phyloP scores from a whole-genome alignment of 2,113 vertebrate genomes.

The Platycercus adscitus region DNA sequence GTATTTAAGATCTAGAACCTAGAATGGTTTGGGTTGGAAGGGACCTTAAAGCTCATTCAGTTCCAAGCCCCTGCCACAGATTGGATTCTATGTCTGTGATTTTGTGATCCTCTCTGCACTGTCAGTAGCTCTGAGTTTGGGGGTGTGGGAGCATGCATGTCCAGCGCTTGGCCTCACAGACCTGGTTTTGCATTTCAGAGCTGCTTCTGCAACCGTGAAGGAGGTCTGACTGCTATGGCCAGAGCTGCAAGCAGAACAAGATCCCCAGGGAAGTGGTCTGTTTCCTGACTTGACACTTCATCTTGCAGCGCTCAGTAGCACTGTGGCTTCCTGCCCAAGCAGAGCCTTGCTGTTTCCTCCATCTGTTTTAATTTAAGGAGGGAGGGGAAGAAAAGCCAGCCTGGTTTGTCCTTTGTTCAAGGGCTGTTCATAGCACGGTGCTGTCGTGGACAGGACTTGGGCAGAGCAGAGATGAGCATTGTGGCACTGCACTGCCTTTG shows the following conservation, averaged over 20 bases:
- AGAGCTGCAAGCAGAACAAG: accelerated
- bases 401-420: not conserved
- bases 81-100: not conserved
- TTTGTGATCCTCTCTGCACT: not conserved
- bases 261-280: accelerated
- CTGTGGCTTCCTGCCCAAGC: not conserved
- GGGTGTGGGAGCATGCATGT: accelerated
- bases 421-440: accelerated
- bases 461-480: not conserved
- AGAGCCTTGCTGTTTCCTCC: not conserved
- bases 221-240: not conserved
- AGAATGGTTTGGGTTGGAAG: not conserved
- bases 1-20: not conserved
- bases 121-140: too few species aligned
- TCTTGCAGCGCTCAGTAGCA: not conserved
- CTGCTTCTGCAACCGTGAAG: not conserved
- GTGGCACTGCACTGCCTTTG: not conserved
- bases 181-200: not conserved
- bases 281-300: not conserved
- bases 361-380: not conserved
- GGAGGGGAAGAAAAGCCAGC: not conserved
- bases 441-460: not conserved
- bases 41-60: not conserved
- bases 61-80: not conserved
- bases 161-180: too few species aligned